Conservation (phyloP, 1,140 invertebrate species). For the Yoshiicerus persimilis region DNA sequence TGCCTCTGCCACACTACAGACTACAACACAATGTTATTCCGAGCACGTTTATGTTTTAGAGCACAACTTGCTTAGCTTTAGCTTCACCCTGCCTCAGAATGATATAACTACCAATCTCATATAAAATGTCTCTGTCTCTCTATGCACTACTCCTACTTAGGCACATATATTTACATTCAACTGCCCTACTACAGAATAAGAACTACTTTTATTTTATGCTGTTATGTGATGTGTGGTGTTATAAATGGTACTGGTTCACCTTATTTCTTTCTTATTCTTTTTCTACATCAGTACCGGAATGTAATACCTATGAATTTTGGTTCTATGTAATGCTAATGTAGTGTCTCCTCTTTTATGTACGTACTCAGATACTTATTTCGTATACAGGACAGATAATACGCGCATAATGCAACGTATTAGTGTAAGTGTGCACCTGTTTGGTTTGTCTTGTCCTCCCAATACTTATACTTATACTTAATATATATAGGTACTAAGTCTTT, state of each 20-base stretch:
- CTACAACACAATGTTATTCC: not conserved
- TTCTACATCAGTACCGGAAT: not conserved
- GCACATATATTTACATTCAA: not conserved
- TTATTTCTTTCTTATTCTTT: not conserved
- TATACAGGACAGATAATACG: not conserved
- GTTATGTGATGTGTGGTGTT: not conserved
- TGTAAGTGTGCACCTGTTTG: not conserved
- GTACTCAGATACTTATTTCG: not conserved
- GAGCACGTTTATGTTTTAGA: slow-evolving; percentile 13
- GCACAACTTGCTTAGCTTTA: not conserved
- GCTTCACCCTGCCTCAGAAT: not conserved
- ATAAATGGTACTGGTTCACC: not conserved
- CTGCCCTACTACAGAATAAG: not conserved
- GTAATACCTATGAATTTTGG: not conserved
- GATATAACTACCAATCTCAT: not conserved
- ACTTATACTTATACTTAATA: too few relatives aligned
- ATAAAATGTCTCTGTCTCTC: not conserved
- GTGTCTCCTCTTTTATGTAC: not conserved
- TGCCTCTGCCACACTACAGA: not conserved
- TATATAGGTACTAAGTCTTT: too few relatives aligned
- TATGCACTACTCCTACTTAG: not conserved
- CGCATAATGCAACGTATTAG: not conserved
- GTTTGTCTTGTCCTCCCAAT: too few relatives aligned
- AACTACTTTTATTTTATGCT: not conserved
- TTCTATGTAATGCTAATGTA: not conserved